phyloP scores from a whole-genome alignment of 2,113 vertebrate genomes.

The Sula dactylatra region DNA sequence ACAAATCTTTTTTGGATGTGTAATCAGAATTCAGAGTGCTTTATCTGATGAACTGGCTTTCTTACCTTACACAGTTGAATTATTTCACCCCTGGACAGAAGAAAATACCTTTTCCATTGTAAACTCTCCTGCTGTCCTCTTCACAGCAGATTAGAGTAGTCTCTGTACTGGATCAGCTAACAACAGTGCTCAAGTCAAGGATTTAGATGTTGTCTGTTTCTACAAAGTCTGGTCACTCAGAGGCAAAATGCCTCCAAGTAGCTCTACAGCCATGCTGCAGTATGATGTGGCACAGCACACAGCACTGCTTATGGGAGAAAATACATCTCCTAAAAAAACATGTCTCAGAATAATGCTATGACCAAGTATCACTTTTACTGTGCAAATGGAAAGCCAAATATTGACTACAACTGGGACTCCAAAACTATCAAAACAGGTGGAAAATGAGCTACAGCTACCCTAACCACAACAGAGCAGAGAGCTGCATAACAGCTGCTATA shows the following conservation, averaged over 20 bases:
- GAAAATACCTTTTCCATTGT: background rate
- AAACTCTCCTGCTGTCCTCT: background rate
- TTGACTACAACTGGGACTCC: background rate
- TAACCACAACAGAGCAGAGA: background rate
- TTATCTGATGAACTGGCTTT: background rate
- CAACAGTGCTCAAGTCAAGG: background rate
- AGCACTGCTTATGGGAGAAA: background rate
- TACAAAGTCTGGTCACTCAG: background rate
- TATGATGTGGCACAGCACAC: background rate
- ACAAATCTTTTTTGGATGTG: background rate
- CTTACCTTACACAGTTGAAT: background rate
- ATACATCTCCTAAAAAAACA: background rate
- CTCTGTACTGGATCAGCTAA: background rate
- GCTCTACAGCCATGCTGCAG: background rate
- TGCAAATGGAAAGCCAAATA: background rate
- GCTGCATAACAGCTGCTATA: background rate
- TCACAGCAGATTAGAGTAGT: background rate
- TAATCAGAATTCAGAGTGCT: background rate
- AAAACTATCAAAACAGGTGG: background rate
- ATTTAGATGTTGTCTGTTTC: background rate
- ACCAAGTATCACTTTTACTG: background rate
- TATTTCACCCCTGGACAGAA: background rate
- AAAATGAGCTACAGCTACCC: background rate
- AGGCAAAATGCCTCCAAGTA: background rate
- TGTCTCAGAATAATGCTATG: background rate